These are phyloP conservation scores for Saccostrea echinata DNA, from an alignment of 1,140 invertebrate species.

Conservation along the genomic window DNA sequence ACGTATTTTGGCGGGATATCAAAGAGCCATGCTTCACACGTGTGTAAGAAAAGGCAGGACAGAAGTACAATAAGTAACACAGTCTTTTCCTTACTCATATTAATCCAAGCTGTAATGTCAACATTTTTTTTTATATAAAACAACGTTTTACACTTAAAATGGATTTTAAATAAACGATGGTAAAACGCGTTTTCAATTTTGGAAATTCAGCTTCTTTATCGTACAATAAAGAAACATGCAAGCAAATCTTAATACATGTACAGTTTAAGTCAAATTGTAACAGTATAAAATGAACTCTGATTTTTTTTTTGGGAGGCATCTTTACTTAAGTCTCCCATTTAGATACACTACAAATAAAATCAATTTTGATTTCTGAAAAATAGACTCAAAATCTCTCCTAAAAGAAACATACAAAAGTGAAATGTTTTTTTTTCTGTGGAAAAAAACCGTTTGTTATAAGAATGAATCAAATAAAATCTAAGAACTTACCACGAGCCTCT, in stretches of 20 bases:
- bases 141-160: too few species aligned
- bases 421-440: not conserved
- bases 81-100: not conserved
- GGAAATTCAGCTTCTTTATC: too few species aligned
- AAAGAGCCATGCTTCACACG: not conserved
- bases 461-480: not conserved
- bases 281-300: too few species aligned
- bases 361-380: not conserved
- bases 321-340: too few species aligned
- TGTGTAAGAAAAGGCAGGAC: not conserved
- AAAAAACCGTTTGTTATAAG: not conserved
- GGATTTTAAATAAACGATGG: too few species aligned
- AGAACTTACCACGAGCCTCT: not conserved
- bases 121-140: too few species aligned
- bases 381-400: not conserved
- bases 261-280: too few species aligned
- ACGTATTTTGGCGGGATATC: constrained; percentile 15
- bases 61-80: not conserved
- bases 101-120: not conserved
- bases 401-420: not conserved
- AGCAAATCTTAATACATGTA: too few species aligned
- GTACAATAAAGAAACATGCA: too few species aligned
- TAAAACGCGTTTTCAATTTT: too few species aligned
- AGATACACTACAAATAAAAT: too few species aligned
- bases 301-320: too few species aligned